Evolutionary conservation across 2,888 invertebrate species (phyloP).

Genomic region (Ophion obscuratus): DNA sequence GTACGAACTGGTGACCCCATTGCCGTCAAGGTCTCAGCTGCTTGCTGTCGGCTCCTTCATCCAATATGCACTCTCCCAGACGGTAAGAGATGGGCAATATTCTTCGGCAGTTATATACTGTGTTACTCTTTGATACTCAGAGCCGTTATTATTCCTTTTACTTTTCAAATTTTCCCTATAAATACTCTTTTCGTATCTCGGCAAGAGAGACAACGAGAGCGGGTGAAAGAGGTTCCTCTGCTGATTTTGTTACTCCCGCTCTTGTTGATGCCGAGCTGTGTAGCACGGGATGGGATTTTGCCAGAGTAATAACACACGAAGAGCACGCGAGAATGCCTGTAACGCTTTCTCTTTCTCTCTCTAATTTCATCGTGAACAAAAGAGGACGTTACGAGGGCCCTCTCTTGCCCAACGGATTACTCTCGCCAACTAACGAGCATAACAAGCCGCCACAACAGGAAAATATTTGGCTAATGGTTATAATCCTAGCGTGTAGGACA

Average conservation of each 20-base stretch:
- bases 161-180: slow-evolving; percentile 55
- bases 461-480: slow-evolving; percentile 80
- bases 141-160: slow-evolving; percentile 18
- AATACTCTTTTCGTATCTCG: slow-evolving; percentile 39
- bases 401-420: slow-evolving; percentile 72
- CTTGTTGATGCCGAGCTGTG: slow-evolving; percentile 16
- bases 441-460: slow-evolving; percentile 77
- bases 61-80: slow-evolving; percentile 16
- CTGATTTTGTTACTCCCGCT: slow-evolving; percentile 10
- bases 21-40: slow-evolving; percentile 28
- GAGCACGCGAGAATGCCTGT: slow-evolving; percentile 42
- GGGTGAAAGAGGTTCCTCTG: slow-evolving; percentile 49
- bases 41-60: slow-evolving; percentile 12
- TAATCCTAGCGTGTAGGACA: slow-evolving; percentile 79
- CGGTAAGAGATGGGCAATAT: slow-evolving; percentile 3
- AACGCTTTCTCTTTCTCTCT: slow-evolving; percentile 35
- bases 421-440: slow-evolving; percentile 77
- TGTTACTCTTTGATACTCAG: slow-evolving; percentile 4
- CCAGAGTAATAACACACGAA: slow-evolving; percentile 11
- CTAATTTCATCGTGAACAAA: slow-evolving; percentile 69
- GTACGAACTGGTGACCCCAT: slow-evolving; percentile 27
- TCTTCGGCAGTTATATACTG: slow-evolving; percentile 9
- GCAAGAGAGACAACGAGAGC: not conserved
- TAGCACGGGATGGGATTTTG: slow-evolving; percentile 41
- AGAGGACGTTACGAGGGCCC: slow-evolving; percentile 72